A percentile compares a stretch with the other conserved stretches of the same genome.
Conservation (phyloP, 2,797 vertebrate species). For the Galago senegalensis region DNA sequence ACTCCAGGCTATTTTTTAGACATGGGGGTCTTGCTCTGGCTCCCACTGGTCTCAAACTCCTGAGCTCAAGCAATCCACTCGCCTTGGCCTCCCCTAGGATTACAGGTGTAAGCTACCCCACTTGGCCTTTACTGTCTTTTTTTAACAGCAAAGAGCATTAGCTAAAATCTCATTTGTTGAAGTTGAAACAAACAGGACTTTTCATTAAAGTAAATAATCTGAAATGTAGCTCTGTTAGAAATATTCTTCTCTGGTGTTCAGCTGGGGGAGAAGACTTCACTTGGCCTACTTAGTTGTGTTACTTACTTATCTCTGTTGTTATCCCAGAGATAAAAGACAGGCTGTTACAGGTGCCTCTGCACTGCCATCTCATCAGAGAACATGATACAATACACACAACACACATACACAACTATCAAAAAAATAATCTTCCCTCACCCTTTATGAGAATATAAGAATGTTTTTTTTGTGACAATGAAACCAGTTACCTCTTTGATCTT, state of each 20-base stretch:
- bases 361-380: not conserved
- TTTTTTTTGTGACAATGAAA: not conserved
- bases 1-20: too few species aligned
- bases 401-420: not conserved
- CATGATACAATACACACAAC: too few species aligned
- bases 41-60: too few species aligned
- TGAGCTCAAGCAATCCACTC: too few species aligned
- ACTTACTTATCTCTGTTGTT: not conserved
- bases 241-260: conserved; percentile 28
- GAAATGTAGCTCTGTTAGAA: not conserved
- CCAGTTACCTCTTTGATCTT: not conserved
- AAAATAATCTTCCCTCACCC: too few species aligned
- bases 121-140: not conserved
- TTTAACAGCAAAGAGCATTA: not conserved
- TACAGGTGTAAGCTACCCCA: too few species aligned
- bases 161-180: conserved; percentile 44
- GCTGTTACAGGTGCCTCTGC: not conserved
- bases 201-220: not conserved
- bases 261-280: not conserved
- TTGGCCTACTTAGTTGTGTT: not conserved
- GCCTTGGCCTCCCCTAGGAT: too few species aligned
- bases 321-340: not conserved
- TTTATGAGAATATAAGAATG: not conserved
- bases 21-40: too few species aligned
- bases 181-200: not conserved